Conservation (phyloP, 2,888 invertebrate genomes). For the Synergus japonicus region DNA sequence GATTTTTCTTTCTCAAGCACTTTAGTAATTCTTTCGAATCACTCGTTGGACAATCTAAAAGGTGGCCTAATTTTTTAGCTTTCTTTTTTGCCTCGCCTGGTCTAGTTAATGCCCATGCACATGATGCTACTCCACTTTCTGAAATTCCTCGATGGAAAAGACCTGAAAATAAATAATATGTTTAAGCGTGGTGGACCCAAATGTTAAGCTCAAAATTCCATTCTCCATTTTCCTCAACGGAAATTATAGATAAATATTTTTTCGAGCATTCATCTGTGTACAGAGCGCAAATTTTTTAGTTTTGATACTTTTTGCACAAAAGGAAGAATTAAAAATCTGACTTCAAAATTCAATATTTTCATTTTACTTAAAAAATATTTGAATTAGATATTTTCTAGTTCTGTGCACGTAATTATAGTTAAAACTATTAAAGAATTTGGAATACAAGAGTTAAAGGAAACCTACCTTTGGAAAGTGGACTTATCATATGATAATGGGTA, state of each 20-base stretch:
- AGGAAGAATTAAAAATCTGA: too few species aligned
- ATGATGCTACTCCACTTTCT: constrained; percentile 86
- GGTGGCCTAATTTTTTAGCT: constrained; percentile 81
- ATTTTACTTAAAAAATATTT: too few species aligned
- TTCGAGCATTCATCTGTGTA: too few species aligned
- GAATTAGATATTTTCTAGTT: too few species aligned
- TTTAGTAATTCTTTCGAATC: constrained; percentile 79
- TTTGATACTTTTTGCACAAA: too few species aligned
- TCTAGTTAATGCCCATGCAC: constrained; percentile 83
- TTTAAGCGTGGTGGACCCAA: background rate
- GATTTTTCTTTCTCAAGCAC: constrained; percentile 82
- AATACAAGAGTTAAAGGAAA: background rate
- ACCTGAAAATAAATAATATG: constrained; percentile 76
- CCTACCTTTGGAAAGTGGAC: constrained; percentile 80
- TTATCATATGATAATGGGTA: constrained; percentile 85
- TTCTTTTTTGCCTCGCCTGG: constrained; percentile 81
- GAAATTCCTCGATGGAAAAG: constrained; percentile 86
- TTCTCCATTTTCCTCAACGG: too few species aligned
- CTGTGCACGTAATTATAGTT: too few species aligned
- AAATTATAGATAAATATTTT: too few species aligned
- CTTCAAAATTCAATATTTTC: too few species aligned
- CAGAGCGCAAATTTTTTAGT: too few species aligned
- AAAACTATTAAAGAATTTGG: background rate
- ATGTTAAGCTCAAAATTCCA: too few species aligned
- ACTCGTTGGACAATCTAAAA: constrained; percentile 81